A percentile compares a stretch with the other conserved stretches of the same genome.
Evolutionary conservation across 2,797 vertebrate species (phyloP).

Genomic region (Melanotaenia boesemani): DNA sequence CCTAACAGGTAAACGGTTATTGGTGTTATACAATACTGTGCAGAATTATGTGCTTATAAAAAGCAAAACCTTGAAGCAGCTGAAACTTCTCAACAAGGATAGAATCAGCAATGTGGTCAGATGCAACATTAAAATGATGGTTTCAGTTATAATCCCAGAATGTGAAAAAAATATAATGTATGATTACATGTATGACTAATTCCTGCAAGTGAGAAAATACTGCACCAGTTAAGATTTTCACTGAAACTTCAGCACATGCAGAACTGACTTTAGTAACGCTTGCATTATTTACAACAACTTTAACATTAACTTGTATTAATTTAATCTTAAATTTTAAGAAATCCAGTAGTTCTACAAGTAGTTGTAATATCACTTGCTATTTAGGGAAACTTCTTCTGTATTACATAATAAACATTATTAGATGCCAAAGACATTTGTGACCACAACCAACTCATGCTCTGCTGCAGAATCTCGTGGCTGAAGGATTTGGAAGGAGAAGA

Average conservation of each 20-base stretch:
- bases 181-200: background rate
- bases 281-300: background rate
- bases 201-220: background rate
- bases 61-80: background rate
- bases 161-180: background rate
- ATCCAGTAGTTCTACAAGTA: background rate
- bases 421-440: conserved; percentile 2
- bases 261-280: background rate
- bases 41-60: conserved; percentile 8
- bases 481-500: conserved; percentile 23
- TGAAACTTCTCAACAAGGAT: background rate
- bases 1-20: background rate
- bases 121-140: conserved; percentile 8
- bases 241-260: background rate
- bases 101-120: background rate
- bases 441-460: background rate
- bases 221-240: background rate
- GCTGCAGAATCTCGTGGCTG: conserved; percentile 2
- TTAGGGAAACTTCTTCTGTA: background rate
- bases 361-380: background rate
- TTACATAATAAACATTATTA: background rate
- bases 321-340: background rate
- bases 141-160: background rate
- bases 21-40: background rate
- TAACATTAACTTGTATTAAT: background rate